Conservation (phyloP, 2,797 vertebrate species). For the Carapus acus region DNA sequence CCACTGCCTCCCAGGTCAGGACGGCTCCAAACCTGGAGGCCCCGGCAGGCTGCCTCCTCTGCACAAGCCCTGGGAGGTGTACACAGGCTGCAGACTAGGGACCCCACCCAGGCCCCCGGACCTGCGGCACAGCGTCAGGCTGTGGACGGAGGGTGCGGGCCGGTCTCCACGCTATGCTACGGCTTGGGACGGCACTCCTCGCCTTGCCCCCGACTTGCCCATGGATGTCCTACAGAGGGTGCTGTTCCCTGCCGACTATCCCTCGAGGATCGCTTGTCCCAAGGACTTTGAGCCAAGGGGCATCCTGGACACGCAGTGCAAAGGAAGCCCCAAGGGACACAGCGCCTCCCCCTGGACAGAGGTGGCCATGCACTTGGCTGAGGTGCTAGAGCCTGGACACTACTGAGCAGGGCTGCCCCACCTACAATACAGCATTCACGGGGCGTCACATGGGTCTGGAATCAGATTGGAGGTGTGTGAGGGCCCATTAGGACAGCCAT, state of each 20-base stretch:
- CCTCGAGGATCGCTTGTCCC: constrained; percentile 46
- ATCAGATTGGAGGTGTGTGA: too few species aligned
- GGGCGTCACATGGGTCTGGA: constrained; percentile 4
- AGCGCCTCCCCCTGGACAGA: constrained; percentile 64
- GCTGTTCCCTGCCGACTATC: constrained; percentile 61
- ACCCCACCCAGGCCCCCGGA: constrained; percentile 34
- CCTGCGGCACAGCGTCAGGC: constrained; percentile 41
- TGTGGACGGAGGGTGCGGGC: constrained; percentile 32
- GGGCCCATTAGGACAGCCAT: too few species aligned
- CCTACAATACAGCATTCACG: background rate
- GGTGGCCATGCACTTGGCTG: constrained; percentile 67
- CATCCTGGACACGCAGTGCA: constrained; percentile 48
- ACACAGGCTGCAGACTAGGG: constrained; percentile 36
- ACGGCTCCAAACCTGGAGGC: background rate
- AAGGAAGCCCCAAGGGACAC: constrained; percentile 20
- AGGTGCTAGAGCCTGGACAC: constrained; percentile 58
- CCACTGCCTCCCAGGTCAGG: constrained; percentile 29
- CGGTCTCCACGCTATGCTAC: constrained; percentile 33
- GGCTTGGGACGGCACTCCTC: constrained; percentile 44
- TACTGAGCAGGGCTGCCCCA: constrained; percentile 38
- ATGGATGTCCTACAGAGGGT: constrained; percentile 56
- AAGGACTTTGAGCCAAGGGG: constrained; percentile 36
- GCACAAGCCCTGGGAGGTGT: constrained; percentile 45
- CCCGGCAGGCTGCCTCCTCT: constrained; percentile 14
- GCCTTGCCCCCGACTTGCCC: constrained; percentile 49